A percentile compares a stretch with the other conserved stretches of the same genome.
Evolutionary conservation across 2,113 vertebrate genomes (phyloP).

Genomic region (Semicossyphus pulcher): DNA sequence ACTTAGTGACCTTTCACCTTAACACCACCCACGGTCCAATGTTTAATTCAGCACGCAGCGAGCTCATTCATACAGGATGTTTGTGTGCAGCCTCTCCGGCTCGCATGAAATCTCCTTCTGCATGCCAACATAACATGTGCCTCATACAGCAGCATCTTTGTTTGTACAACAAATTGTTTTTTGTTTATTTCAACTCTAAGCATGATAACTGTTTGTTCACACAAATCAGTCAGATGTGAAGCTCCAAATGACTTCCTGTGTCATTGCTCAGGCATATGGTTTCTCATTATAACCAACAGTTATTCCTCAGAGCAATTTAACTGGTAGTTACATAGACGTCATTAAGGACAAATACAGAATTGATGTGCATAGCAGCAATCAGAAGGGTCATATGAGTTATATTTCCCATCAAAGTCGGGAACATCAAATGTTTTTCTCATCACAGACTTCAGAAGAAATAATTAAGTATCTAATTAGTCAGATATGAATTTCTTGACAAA

Average conservation of each 20-base stretch:
- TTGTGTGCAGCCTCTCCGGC: not conserved
- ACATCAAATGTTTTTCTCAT: not conserved
- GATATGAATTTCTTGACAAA: not conserved
- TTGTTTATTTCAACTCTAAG: not conserved
- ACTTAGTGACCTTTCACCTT: slow-evolving; percentile 32
- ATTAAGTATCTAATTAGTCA: not conserved
- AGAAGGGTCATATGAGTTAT: slow-evolving; percentile 8
- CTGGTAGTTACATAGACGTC: slow-evolving; percentile 21
- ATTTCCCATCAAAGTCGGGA: slow-evolving; percentile 10
- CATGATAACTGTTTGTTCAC: not conserved
- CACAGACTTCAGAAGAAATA: slow-evolving; percentile 12
- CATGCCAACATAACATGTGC: slow-evolving; percentile 5
- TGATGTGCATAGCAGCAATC: slow-evolving; percentile 23
- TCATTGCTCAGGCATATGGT: slow-evolving; percentile 23
- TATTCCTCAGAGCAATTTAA: slow-evolving; percentile 37
- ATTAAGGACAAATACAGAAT: slow-evolving; percentile 38
- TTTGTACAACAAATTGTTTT: not conserved
- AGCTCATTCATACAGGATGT: slow-evolving; percentile 28
- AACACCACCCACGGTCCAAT: slow-evolving; percentile 11
- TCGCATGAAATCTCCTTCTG: not conserved
- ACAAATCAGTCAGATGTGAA: slow-evolving; percentile 11
- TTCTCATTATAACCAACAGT: slow-evolving; percentile 36
- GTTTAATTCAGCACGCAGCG: slow-evolving; percentile 37
- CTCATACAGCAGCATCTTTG: not conserved
- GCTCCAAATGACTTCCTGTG: slow-evolving; percentile 14